phyloP scores from a whole-genome alignment of 2,888 invertebrate species.

The Drosophila stalkeri region DNA sequence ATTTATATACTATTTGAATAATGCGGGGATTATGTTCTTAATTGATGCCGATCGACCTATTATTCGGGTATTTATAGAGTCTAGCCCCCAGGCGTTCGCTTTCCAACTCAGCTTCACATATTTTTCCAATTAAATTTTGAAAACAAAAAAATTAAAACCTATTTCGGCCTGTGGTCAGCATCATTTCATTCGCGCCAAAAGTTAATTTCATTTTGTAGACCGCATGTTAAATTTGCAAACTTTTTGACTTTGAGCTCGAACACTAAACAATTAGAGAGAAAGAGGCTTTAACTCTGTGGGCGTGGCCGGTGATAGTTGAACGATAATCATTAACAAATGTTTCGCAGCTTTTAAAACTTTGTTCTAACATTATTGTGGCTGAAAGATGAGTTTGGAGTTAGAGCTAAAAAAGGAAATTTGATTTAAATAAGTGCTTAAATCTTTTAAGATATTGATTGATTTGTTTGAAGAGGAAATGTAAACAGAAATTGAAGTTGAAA shows the following conservation, averaged over 20 bases:
- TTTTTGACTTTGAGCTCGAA: constrained; percentile 60
- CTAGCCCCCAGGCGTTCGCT: not conserved
- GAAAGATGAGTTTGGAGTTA: not conserved
- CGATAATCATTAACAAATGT: constrained; percentile 6
- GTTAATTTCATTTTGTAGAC: constrained; percentile 75
- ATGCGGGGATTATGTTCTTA: constrained; percentile 75
- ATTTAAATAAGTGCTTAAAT: not conserved
- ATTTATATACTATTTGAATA: constrained; percentile 70
- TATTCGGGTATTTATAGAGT: constrained; percentile 33
- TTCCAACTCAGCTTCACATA: not conserved
- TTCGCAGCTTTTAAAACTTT: not conserved
- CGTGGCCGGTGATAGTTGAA: constrained; percentile 1
- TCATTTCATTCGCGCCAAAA: constrained; percentile 62
- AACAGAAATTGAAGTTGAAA: not conserved
- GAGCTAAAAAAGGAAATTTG: not conserved
- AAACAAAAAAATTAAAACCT: constrained; percentile 29
- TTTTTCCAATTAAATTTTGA: constrained; percentile 49
- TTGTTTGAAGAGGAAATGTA: not conserved
- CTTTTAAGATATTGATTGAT: not conserved
- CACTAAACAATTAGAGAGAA: constrained; percentile 7
- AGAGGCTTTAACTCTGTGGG: constrained; percentile 4
- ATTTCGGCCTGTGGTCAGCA: constrained; percentile 43
- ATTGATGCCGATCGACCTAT: constrained; percentile 72
- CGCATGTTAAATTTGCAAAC: constrained; percentile 68
- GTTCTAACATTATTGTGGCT: not conserved